phyloP scores from a whole-genome alignment of 2,888 invertebrate species.

The Phyto melanocephala region DNA sequence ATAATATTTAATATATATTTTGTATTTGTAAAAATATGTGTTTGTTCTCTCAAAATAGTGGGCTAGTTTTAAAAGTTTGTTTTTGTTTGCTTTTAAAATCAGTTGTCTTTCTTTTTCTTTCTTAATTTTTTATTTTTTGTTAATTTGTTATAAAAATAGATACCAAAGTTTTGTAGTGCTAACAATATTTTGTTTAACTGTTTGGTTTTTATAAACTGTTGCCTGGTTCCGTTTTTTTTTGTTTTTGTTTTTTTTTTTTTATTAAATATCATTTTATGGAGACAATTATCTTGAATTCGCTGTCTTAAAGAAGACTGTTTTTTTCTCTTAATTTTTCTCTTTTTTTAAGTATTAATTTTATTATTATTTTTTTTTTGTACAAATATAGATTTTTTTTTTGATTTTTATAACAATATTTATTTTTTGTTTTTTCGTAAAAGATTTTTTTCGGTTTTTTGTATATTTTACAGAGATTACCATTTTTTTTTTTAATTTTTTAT shows the following conservation, averaged over 20 bases:
- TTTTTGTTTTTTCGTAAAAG: constrained; percentile 35
- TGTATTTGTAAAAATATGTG: constrained; percentile 57
- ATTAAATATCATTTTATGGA: constrained; percentile 35
- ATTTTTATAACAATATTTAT: constrained; percentile 69
- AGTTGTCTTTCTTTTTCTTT: constrained; percentile 57
- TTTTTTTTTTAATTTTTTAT: constrained; percentile 67
- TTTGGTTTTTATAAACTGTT: constrained; percentile 65
- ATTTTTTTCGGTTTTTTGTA: constrained; percentile 68
- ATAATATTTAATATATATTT: constrained; percentile 22
- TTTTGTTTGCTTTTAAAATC: constrained; percentile 46
- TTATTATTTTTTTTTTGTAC: constrained; percentile 68
- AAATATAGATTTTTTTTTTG: constrained; percentile 73
- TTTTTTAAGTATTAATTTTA: constrained; percentile 56
- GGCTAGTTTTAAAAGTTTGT: constrained; percentile 37
- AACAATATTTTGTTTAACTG: constrained; percentile 48
- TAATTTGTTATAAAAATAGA: constrained; percentile 67
- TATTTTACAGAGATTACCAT: constrained; percentile 72
- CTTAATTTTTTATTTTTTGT: constrained; percentile 44
- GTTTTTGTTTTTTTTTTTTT: constrained; percentile 39
- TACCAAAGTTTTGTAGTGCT: constrained; percentile 66
- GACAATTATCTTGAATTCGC: constrained; percentile 52
- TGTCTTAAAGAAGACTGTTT: constrained; percentile 66
- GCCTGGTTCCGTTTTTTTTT: constrained; percentile 58
- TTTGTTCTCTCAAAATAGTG: constrained; percentile 59
- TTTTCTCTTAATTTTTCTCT: constrained; percentile 64